Percentiles rank a stretch among this genome's conserved stretches.
phyloP scores from a whole-genome alignment of 2,888 invertebrate species.

The Psylliodes chrysocephalus region DNA sequence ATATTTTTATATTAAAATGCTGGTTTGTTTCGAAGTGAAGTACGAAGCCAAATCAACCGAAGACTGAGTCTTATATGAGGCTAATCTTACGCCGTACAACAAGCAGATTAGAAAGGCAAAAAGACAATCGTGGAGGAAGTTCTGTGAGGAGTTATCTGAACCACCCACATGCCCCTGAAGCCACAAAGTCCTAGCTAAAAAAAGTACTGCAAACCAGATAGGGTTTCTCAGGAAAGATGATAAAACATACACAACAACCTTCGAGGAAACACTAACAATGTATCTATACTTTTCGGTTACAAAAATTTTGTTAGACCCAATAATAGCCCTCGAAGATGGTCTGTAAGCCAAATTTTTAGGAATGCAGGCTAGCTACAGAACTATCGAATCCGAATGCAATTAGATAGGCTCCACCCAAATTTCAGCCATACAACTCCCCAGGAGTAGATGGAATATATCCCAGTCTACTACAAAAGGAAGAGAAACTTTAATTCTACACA shows the following conservation, averaged over 20 bases:
- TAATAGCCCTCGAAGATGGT: neutral
- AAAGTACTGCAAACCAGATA: neutral
- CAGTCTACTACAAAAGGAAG: no score
- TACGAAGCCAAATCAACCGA: slow-evolving; percentile 13
- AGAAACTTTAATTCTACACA: no score
- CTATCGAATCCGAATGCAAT: neutral
- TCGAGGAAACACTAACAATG: slow-evolving; percentile 3
- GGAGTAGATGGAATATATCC: no score
- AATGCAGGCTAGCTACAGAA: neutral
- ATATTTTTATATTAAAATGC: no score
- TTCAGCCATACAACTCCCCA: no score
- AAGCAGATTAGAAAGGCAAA: slow-evolving; percentile 19
- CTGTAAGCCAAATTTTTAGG: neutral
- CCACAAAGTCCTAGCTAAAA: slow-evolving; percentile 18
- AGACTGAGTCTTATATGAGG: slow-evolving; percentile 8
- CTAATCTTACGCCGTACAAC: slow-evolving; percentile 14
- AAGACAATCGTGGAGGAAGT: slow-evolving; percentile 22
- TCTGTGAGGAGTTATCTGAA: slow-evolving; percentile 16
- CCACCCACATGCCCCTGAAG: slow-evolving; percentile 1
- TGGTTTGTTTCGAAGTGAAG: no score
- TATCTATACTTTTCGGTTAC: neutral
- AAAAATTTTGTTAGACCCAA: neutral
- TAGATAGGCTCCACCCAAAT: no score
- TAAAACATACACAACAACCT: slow-evolving; percentile 2
- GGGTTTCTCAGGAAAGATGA: neutral